Evolutionary conservation across 1,140 invertebrate genomes (phyloP), one percentile per base, ranked within the genome.

Genomic region (Drosophila albomicans): DNA sequence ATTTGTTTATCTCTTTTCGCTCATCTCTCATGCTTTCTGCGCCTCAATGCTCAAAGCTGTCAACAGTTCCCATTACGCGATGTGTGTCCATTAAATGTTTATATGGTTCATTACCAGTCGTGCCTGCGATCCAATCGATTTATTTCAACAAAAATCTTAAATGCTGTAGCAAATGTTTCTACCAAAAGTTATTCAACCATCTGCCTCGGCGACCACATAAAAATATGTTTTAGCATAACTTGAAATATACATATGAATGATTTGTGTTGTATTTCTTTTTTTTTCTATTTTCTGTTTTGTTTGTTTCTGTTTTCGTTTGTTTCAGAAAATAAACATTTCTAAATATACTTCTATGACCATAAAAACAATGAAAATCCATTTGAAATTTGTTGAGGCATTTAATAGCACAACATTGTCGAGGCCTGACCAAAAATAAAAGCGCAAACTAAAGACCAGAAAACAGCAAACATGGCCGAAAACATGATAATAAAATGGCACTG

Each of bases 311-410:
- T 35, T 56, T 32, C 38, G 52, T 56, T 3, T 25, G 20, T 41
- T 41, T 38, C 5, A 13, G 38, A 52, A 52, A 45, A 28, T 52
- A 62, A 74, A 67, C 66, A 49, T 43, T 69, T 69, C 58, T 56
- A 68, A 74, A 68, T 68, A 46, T 67, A 68, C 38, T 46, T 0
- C 35, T 8, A 8, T 46, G 41, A n/a, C n/a, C 56, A 45, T 69
- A 56, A 69, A 46, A 67, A 67, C 70, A 67, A 67, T 74, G 65
- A 49, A 62, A 74, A 74, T 38, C 30, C 49, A 69, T 74, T 74
- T 69, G 48, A 74, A 69, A 48, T 67, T 59, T 73, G 71, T 62
- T 59, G 16, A 61, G 49, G 56, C 65, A 61, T 74, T 69, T 69
- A 74, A 68, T 74, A 49, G 71, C 49, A 41, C 54, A 64, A 72